These are phyloP conservation scores for Pterostichus madidus DNA, from an alignment of 2,888 invertebrate species.

Conservation along the genomic window DNA sequence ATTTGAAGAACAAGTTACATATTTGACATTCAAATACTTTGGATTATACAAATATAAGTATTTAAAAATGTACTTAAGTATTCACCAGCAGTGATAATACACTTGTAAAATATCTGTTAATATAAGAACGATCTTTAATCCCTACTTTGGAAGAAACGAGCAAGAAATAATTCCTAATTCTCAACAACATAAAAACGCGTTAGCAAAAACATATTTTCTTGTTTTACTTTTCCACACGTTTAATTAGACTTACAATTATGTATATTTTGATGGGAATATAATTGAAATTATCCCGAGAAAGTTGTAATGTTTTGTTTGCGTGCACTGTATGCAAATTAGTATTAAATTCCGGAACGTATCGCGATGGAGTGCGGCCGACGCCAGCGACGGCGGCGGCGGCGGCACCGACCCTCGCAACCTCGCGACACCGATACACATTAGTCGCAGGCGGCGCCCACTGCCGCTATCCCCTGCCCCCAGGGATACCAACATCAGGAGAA, in stretches of 20 bases:
- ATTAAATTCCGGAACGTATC: slow-evolving; percentile 66
- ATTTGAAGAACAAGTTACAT: too few relatives aligned
- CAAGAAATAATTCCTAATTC: neutral
- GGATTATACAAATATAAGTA: too few relatives aligned
- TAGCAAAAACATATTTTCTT: slow-evolving; percentile 39
- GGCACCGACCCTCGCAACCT: slow-evolving; percentile 24
- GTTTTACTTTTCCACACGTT: slow-evolving; percentile 57
- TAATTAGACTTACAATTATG: slow-evolving; percentile 66
- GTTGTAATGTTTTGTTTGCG: slow-evolving; percentile 67
- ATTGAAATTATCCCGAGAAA: slow-evolving; percentile 67
- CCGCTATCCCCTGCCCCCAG: neutral
- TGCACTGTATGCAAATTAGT: slow-evolving; percentile 66
- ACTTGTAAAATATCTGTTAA: too few relatives aligned
- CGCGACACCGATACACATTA: slow-evolving; percentile 65
- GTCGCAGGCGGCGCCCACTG: slow-evolving; percentile 54
- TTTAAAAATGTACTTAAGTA: too few relatives aligned
- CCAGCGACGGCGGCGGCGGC: too few relatives aligned
- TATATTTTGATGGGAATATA: slow-evolving; percentile 67
- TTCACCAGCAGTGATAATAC: too few relatives aligned
- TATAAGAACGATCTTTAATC: too few relatives aligned
- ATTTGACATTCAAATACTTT: too few relatives aligned
- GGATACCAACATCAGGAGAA: neutral
- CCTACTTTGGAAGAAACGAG: neutral
- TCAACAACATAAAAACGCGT: neutral
- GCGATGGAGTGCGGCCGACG: slow-evolving; percentile 19